Base-by-base conservation (phyloP, 2,113 vertebrate species). In the Chrysochloris asiatica region DNA sequence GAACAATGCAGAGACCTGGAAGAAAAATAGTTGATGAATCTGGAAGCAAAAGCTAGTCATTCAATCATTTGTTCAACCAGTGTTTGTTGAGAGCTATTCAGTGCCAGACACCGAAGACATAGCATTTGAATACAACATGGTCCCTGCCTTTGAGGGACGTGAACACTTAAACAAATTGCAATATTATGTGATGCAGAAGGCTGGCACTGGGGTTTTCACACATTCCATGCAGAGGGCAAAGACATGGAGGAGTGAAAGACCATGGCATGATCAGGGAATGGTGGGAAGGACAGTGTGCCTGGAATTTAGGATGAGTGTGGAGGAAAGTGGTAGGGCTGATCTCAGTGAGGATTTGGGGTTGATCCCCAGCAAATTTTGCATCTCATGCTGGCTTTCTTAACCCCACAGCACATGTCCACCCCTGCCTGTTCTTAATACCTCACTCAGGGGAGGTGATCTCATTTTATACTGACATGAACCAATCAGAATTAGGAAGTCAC, bases 311-410 rank as follows among this genome's bases (percentile, higher is more conserved):
- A 16, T 22, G 38, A 63, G 24, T 48, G 50, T 48, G 30, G n/a
- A 67, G 59, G 52, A 79, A 63, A 72, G 43, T 48, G 71, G 61
- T 84, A 71, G 81, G 69, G 50, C 76, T 85, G 33, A 65, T 78
- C 45, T 88, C 65, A 89, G 26, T 24, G 50, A 89, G 76, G 88
- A 94, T 71, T 96, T 93, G 81, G 85, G 72, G 43, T 72, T 94
- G 89, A 93, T 87, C 75, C 85, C 90, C 80, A 91, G 90, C 72
- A 65, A 94, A 93, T 95, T 89, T 78, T 83, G 75, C 88, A 86
- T 93, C 72, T 89, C 92, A 91, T 3, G 38, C 50, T 80, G 48
- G 33, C 50, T 81, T 81, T 67, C 77, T 89, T 83, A 90, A 76
- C 76, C 63, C 12, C 69, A 8, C 9, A 54, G 48, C 48, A 80